phyloP scores from a whole-genome alignment of 2,113 vertebrate species.

The Sylvia atricapilla region DNA sequence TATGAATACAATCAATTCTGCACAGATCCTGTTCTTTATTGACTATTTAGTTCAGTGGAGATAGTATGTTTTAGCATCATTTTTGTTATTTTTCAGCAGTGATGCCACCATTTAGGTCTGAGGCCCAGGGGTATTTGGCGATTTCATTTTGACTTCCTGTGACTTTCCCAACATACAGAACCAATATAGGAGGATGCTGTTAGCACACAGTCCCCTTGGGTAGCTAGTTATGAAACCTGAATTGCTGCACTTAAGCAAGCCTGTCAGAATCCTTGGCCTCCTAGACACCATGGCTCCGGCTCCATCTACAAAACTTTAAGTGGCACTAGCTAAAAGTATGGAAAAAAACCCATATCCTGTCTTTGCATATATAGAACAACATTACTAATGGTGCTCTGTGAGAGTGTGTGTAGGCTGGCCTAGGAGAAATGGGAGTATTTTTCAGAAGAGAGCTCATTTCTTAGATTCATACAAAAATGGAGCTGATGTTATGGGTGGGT shows the following conservation, averaged over 20 bases:
- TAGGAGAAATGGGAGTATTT: not conserved
- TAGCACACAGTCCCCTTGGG: conserved; percentile 67
- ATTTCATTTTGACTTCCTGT: conserved; percentile 70
- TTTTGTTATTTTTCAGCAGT: conserved; percentile 52
- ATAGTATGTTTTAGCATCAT: not conserved
- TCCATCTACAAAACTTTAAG: conserved; percentile 85
- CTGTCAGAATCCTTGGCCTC: conserved; percentile 69
- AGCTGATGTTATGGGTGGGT: rapidly evolving
- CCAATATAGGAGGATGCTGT: conserved; percentile 54
- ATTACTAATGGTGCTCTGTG: conserved; percentile 75
- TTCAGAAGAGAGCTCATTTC: not conserved
- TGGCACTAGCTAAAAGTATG: conserved; percentile 81
- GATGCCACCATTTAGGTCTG: conserved; percentile 33
- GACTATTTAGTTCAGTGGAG: conserved; percentile 8
- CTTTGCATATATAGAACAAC: conserved; percentile 68
- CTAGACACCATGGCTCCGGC: conserved; percentile 82
- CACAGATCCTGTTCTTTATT: conserved; percentile 59
- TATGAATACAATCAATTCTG: conserved; percentile 58
- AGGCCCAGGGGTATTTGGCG: not conserved
- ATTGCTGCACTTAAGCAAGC: conserved; percentile 79
- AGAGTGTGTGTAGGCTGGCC: conserved; percentile 64
- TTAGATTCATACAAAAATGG: not conserved
- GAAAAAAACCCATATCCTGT: conserved; percentile 87
- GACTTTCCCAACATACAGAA: conserved; percentile 60
- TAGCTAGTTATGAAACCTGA: conserved; percentile 71